phyloP scores from a whole-genome alignment of 2,888 invertebrate species.

The Rhingia campestris region DNA sequence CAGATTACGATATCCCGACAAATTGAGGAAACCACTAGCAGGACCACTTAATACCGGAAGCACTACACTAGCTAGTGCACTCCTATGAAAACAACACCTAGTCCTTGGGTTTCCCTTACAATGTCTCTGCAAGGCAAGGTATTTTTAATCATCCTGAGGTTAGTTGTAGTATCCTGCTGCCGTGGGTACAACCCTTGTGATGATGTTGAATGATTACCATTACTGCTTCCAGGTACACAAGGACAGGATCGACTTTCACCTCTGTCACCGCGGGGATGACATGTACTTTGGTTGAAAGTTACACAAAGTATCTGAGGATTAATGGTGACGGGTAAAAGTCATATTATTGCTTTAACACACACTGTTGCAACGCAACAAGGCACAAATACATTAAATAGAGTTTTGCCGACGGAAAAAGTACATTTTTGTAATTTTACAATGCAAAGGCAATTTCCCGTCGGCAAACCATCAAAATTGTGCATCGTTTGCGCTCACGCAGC shows the following conservation, averaged over 20 bases:
- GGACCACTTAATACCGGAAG: constrained; percentile 26
- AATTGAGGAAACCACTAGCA: constrained; percentile 35
- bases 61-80: no score
- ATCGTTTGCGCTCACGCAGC: no score
- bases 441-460: no score
- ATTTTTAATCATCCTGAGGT: constrained; percentile 17
- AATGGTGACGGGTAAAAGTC: not conserved
- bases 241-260: not conserved
- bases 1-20: constrained; percentile 32
- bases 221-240: not conserved
- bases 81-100: not conserved
- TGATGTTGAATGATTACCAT: not conserved
- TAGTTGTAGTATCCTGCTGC: not conserved
- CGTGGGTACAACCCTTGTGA: not conserved
- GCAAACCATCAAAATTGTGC: no score
- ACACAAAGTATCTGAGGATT: not conserved
- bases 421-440: no score
- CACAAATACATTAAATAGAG: no score
- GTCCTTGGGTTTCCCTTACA: not conserved
- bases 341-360: not conserved
- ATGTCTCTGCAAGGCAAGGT: not conserved
- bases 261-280: not conserved
- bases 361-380: no score
- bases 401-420: no score
- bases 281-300: not conserved